Evolutionary conservation across 2,113 vertebrate genomes (phyloP), one percentile per base, ranked within the genome.

Genomic region (Galemys pyrenaicus): DNA sequence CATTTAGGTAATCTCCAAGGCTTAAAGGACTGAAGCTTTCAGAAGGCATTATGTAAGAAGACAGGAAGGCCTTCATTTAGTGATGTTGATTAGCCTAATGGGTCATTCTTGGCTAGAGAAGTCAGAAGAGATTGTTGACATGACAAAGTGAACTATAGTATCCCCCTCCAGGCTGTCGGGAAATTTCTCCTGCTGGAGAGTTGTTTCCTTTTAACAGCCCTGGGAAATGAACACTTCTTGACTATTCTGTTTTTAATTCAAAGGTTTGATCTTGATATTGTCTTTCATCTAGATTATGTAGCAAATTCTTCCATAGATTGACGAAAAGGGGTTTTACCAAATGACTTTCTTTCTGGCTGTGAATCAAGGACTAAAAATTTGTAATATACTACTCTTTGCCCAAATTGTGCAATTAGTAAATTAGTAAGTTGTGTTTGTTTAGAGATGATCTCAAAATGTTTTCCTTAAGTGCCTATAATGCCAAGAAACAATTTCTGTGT

Each of bases 371-470:
- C 19, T 88, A 92, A 71, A 64, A 64, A 74, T 78, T 82, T 71
- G 49, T 60, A 89, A 95, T 83, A 17, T 81, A 64, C 60, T 28
- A 94, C 49, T 83, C 82, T 97, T 51, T 90, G 24, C 8, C 39
- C 67, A 96, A 56, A 94, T 22, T 46, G 89, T 30, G 54, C 8
- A 83, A 87, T 79, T 89, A 79, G 92, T 77, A 95, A 96, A 81
- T 89, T 88, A 60, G 89, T 90, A 91, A 96, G 20, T 1, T 60
- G 62, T 39, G 51, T 92, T 96, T 97, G 74, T 85, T 96, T 94
- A 94, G 65, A 62, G 32, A 51, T 64, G 77, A 65, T 94, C 58
- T 95, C 95, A 95, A 94, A 91, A 83, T 54, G 20, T 65, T 97
- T 97, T 19, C 67, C 77, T 84, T 1, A 58, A 85, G 64, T 46